phyloP scores from a whole-genome alignment of 2,113 vertebrate genomes.

The Lagopus leucura region DNA sequence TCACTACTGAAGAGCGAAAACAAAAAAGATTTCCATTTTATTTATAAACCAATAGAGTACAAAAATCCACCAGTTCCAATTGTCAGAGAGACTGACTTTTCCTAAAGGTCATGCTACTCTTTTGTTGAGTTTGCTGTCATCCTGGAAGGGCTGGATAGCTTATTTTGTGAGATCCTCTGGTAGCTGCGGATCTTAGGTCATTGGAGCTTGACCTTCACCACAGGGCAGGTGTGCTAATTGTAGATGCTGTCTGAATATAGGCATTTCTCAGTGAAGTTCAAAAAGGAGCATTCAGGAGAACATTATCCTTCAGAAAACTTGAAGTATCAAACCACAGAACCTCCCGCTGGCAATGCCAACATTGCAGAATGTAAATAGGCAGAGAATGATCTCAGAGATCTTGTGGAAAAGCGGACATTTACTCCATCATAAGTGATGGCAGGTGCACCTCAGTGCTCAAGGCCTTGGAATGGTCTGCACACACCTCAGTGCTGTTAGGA shows the following conservation, averaged over 20 bases:
- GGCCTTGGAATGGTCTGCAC: background rate
- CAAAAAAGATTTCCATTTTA: constrained; percentile 88
- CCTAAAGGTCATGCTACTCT: background rate
- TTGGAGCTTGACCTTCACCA: background rate
- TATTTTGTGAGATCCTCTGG: background rate
- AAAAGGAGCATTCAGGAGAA: constrained; percentile 31
- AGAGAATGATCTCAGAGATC: constrained; percentile 3
- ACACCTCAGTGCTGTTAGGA: background rate
- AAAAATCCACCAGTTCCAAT: constrained; percentile 46
- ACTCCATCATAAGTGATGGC: background rate
- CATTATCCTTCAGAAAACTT: constrained; percentile 47
- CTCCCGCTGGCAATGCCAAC: background rate
- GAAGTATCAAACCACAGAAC: constrained; percentile 43
- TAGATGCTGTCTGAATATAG: background rate
- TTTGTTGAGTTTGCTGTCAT: background rate
- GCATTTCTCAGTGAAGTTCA: background rate
- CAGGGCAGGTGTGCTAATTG: background rate
- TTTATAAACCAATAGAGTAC: constrained; percentile 82
- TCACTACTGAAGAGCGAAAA: constrained; percentile 82
- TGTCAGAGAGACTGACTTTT: constrained; percentile 77
- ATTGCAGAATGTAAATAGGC: background rate
- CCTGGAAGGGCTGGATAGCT: constrained; percentile 18
- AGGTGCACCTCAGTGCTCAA: background rate
- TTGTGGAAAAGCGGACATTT: background rate
- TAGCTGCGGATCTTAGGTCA: background rate